A percentile compares a stretch with the other conserved stretches of the same genome.
These are phyloP conservation scores for Anguilla rostrata DNA, from an alignment of 2,113 vertebrate genomes.

Conservation along the genomic window DNA sequence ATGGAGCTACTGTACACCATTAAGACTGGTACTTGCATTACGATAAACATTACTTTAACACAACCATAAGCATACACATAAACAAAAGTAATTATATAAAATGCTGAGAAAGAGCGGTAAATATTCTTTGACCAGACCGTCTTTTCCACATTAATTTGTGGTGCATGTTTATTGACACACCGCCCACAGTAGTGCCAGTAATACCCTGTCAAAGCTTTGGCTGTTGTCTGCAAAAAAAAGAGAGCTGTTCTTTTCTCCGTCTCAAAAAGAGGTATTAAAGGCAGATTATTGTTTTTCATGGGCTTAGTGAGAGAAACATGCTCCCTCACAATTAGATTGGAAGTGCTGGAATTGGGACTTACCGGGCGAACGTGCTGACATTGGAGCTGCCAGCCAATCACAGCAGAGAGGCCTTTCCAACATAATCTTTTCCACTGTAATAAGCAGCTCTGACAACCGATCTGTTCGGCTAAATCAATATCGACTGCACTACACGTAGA, in stretches of 20 bases:
- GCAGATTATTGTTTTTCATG: conserved; percentile 35
- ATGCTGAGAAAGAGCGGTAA: conserved; percentile 29
- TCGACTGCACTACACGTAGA: background rate
- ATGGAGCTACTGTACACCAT: background rate
- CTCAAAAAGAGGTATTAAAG: conserved; percentile 34
- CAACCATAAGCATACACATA: conserved; percentile 14
- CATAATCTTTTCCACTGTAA: background rate
- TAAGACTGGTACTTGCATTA: conserved; percentile 17
- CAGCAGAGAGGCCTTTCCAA: background rate
- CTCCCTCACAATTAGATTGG: conserved; percentile 13
- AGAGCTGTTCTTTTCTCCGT: conserved; percentile 27
- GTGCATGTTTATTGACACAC: conserved; percentile 37
- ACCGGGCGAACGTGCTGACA: background rate
- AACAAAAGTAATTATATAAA: conserved; percentile 34
- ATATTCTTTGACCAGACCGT: conserved; percentile 18
- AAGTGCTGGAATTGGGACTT: conserved; percentile 18
- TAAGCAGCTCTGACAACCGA: background rate
- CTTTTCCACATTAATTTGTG: conserved; percentile 32
- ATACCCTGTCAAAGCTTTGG: conserved; percentile 16
- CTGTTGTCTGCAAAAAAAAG: conserved; percentile 25
- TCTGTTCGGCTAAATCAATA: background rate
- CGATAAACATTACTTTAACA: conserved; percentile 15
- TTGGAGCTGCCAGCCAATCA: conserved; percentile 15
- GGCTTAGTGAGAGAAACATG: conserved; percentile 33
- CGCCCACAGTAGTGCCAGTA: conserved; percentile 23